Conservation (phyloP, 2,888 invertebrate species). For the Belgica antarctica region DNA sequence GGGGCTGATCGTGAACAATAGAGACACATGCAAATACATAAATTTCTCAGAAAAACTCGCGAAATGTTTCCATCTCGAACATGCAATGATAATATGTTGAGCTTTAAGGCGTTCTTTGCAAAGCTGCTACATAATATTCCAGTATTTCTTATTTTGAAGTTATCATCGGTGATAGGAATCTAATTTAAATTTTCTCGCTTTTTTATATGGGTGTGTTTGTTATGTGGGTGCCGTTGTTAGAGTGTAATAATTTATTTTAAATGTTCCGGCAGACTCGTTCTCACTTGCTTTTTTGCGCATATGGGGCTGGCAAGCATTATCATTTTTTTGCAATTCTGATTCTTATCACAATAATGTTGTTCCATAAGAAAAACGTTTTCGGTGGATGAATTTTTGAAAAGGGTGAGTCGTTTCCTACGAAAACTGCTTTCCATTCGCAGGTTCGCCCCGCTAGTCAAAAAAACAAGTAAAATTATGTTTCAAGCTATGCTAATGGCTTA, state of each 20-base stretch:
- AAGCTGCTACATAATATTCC: too few relatives aligned
- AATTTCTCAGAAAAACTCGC: too few relatives aligned
- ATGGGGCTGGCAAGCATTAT: constrained; percentile 12
- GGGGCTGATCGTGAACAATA: too few relatives aligned
- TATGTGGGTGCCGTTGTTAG: background rate
- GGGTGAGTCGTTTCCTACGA: too few relatives aligned
- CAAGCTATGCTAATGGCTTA: constrained; percentile 29
- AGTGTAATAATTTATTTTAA: constrained; percentile 33
- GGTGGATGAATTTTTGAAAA: background rate
- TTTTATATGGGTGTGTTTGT: background rate
- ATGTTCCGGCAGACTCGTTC: constrained; percentile 21
- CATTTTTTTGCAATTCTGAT: constrained; percentile 35
- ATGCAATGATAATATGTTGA: too few relatives aligned
- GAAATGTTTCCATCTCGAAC: too few relatives aligned
- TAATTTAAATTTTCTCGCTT: constrained; percentile 25
- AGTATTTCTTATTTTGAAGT: background rate
- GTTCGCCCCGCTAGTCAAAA: background rate
- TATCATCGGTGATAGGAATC: constrained; percentile 36
- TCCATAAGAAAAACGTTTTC: background rate
- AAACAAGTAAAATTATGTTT: background rate
- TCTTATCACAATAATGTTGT: constrained; percentile 42
- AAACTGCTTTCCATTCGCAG: too few relatives aligned
- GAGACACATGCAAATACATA: too few relatives aligned
- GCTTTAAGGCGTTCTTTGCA: too few relatives aligned
- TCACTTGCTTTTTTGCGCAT: background rate